Percentiles rank a stretch among this genome's conserved stretches.
phyloP scores from a whole-genome alignment of 1,140 invertebrate species.

The Microplitis demolitor region DNA sequence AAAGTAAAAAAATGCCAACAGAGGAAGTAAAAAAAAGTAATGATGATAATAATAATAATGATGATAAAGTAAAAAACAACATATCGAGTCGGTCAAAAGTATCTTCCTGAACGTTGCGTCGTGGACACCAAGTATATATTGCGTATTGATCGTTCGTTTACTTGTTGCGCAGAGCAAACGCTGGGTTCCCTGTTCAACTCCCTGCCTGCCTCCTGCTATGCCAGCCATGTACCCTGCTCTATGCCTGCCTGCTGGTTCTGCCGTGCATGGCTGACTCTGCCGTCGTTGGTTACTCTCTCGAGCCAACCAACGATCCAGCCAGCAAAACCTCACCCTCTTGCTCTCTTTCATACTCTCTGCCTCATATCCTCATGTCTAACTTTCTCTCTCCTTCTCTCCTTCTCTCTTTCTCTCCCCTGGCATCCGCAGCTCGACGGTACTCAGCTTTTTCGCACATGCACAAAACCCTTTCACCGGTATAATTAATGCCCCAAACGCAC shows the following conservation, averaged over 20 bases:
- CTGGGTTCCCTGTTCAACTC: conserved; percentile 8
- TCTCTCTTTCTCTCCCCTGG: not conserved
- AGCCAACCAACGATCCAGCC: conserved; percentile 11
- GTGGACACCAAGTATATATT: conserved; percentile 37
- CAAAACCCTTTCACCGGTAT: conserved; percentile 46
- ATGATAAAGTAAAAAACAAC: not conserved
- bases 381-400: not conserved
- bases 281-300: conserved; percentile 10
- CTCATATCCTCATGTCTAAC: not conserved
- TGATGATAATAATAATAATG: not conserved
- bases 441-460: conserved; percentile 27
- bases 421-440: not conserved
- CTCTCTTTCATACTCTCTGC: not conserved
- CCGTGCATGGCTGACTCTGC: conserved; percentile 4
- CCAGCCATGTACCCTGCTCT: no score
- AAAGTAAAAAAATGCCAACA: not conserved
- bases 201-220: not conserved
- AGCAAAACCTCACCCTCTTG: not conserved
- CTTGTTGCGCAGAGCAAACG: conserved; percentile 53
- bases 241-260: no score
- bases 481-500: conserved; percentile 45
- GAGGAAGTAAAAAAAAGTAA: not conserved
- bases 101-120: conserved; percentile 11
- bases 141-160: conserved; percentile 54
- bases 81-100: not conserved